phyloP scores from a whole-genome alignment of 1,140 invertebrate species.

The Drosophila trapezifrons region DNA sequence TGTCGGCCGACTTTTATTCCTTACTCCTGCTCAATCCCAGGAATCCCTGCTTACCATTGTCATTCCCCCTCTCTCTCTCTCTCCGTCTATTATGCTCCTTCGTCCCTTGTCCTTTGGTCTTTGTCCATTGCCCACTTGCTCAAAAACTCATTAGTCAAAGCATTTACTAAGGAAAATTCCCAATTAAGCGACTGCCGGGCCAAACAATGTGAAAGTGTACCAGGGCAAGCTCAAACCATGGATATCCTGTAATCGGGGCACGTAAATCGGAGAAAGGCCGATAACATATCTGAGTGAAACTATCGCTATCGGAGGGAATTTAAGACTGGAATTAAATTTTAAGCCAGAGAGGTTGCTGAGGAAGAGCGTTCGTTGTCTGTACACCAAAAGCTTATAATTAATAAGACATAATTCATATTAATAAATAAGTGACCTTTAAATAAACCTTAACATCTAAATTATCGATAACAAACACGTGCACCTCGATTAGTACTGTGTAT shows the following conservation, averaged over 20 bases:
- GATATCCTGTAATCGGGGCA: constrained; percentile 1
- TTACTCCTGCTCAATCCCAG: background rate
- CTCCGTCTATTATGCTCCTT: too few relatives aligned
- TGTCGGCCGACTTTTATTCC: constrained; percentile 41
- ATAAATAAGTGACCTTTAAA: too few relatives aligned
- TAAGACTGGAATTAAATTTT: too few relatives aligned
- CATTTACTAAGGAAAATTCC: constrained; percentile 51
- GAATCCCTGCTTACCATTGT: constrained; percentile 25
- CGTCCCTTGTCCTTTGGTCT: constrained; percentile 20
- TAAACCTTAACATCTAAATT: too few relatives aligned
- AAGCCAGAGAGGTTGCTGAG: too few relatives aligned
- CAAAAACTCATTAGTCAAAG: constrained; percentile 63
- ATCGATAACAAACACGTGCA: too few relatives aligned
- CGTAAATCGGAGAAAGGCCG: background rate
- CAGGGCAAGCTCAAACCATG: too few relatives aligned
- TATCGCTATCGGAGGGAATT: background rate
- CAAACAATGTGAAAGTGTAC: constrained; percentile 20
- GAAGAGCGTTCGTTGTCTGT: too few relatives aligned
- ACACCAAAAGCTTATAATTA: too few relatives aligned
- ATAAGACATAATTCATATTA: too few relatives aligned
- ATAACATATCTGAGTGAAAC: background rate
- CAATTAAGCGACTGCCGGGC: constrained; percentile 46
- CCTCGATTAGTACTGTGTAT: too few relatives aligned
- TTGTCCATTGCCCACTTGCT: constrained; percentile 49
- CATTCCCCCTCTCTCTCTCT: background rate